A percentile compares a stretch with the other conserved stretches of the same genome.
These are phyloP conservation scores for Meganola albula DNA, from an alignment of 2,888 invertebrate genomes.

Conservation along the genomic window DNA sequence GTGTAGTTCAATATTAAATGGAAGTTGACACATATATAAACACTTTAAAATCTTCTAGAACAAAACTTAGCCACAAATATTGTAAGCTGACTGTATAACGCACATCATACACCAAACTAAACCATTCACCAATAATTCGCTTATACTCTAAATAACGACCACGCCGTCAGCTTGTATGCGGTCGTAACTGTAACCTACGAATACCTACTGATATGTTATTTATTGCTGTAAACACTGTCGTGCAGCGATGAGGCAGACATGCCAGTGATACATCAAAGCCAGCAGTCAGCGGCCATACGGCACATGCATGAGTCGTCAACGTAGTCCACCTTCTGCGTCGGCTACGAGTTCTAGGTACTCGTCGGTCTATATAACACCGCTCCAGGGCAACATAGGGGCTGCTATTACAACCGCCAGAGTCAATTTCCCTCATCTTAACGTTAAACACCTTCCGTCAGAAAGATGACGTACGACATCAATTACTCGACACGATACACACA, in stretches of 20 bases:
- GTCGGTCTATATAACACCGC: constrained; percentile 65
- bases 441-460: constrained; percentile 66
- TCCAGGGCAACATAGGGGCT: constrained; percentile 62
- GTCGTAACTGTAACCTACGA: constrained; percentile 46
- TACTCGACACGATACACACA: constrained; percentile 68
- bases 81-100: too few relatives aligned
- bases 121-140: constrained; percentile 34
- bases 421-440: constrained; percentile 72
- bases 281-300: constrained; percentile 40
- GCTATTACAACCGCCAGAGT: constrained; percentile 66
- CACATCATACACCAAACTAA: too few relatives aligned
- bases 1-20: too few relatives aligned
- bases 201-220: constrained; percentile 67
- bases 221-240: constrained; percentile 51
- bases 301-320: constrained; percentile 36
- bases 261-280: constrained; percentile 49
- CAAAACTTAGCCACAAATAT: too few relatives aligned
- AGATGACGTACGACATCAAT: constrained; percentile 75
- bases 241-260: constrained; percentile 47
- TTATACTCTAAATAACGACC: constrained; percentile 62
- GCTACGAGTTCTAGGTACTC: constrained; percentile 11
- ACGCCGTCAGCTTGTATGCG: constrained; percentile 41
- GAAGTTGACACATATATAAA: too few relatives aligned
- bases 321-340: constrained; percentile 33
- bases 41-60: too few relatives aligned